These are phyloP conservation scores for Megalonaias nervosa DNA, from an alignment of 1,140 invertebrate species.

Conservation along the genomic window DNA sequence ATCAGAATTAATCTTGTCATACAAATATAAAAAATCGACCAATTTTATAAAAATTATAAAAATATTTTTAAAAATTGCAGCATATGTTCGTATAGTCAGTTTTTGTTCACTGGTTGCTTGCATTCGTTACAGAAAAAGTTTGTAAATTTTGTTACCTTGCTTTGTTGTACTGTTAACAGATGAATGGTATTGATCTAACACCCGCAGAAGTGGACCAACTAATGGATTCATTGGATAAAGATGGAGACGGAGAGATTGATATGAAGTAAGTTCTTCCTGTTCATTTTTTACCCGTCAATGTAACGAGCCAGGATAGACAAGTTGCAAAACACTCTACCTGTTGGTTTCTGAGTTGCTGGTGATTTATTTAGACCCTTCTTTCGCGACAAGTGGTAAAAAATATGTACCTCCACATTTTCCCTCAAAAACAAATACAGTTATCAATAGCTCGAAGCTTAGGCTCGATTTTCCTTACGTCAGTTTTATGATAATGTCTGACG, in stretches of 20 bases:
- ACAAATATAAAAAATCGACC: not conserved
- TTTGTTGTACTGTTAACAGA: constrained; percentile 34
- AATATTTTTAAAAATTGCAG: not conserved
- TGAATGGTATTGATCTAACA: constrained; percentile 54
- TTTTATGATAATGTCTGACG: too few relatives aligned
- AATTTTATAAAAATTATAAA: not conserved
- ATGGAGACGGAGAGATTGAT: constrained; percentile 63
- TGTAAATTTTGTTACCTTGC: not conserved
- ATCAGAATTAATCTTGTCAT: not conserved
- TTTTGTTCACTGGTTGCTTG: not conserved
- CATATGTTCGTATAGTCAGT: not conserved
- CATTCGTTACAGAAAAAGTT: not conserved
- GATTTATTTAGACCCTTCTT: not conserved
- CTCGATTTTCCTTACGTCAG: too few relatives aligned
- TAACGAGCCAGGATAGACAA: not conserved
- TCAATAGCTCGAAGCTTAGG: too few relatives aligned
- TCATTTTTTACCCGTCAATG: not conserved
- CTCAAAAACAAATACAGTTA: too few relatives aligned
- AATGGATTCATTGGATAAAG: constrained; percentile 57
- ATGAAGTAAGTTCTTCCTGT: constrained; percentile 46
- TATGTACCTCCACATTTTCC: too few relatives aligned
- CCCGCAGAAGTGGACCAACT: constrained; percentile 56
- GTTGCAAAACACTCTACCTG: not conserved
- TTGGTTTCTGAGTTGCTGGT: not conserved
- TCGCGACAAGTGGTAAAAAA: too few relatives aligned